phyloP scores from a whole-genome alignment of 2,797 vertebrate genomes.

The Poecilia picta region DNA sequence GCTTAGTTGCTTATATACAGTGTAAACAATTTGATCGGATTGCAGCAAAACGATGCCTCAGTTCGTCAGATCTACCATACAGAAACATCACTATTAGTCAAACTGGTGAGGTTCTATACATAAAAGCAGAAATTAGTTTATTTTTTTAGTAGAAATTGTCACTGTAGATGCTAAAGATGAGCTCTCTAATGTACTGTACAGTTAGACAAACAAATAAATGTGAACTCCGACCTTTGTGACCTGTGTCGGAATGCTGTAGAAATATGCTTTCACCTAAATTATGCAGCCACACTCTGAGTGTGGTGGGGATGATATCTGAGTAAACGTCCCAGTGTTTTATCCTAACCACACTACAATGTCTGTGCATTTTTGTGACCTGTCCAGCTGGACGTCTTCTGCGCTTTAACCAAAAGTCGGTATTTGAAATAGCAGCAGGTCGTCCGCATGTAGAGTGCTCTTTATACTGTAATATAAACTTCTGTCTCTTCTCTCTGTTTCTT shows the following conservation, averaged over 20 bases:
- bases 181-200: not conserved
- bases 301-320: not conserved
- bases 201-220: not conserved
- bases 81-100: not conserved
- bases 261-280: not conserved
- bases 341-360: constrained; percentile 27
- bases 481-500: constrained; percentile 54
- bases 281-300: not conserved
- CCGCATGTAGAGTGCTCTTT: constrained; percentile 42
- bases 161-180: not conserved
- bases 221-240: not conserved
- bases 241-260: not conserved
- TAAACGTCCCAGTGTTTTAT: constrained; percentile 22
- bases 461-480: constrained; percentile 59
- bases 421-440: constrained; percentile 55
- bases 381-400: constrained; percentile 43
- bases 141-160: not conserved
- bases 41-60: not conserved
- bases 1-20: not conserved
- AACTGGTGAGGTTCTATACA: not conserved
- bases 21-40: not conserved
- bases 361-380: constrained; percentile 51
- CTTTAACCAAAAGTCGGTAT: constrained; percentile 60
- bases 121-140: not conserved
- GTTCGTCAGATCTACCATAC: not conserved